Evolutionary conservation across 2,113 vertebrate genomes (phyloP), one percentile per base, ranked within the genome.

Genomic region (Sylvia atricapilla): DNA sequence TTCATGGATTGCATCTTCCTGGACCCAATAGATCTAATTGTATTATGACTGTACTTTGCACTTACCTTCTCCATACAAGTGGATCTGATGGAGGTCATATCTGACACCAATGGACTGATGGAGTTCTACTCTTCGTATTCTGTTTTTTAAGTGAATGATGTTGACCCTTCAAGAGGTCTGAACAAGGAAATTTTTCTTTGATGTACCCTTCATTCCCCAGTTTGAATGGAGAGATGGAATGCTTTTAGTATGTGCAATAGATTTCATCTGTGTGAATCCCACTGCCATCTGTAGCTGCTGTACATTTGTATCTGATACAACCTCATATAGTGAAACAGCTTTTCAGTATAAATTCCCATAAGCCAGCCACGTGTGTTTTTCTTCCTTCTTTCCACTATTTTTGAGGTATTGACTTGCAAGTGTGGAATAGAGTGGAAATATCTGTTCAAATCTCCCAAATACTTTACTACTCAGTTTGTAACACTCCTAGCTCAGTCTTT

Each of bases 161-260:
- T 10, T 41, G 25, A 21, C 11, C 53, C 94, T 90, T 77, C 41
- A 60, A 60, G 66, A 22, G 11, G 3, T 63, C 13, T 70, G 37
- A 53, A 15, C 2, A 19, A 44, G 10, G 7, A 20, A 16, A 35
- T 31, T 37, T 80, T 87, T 53, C 14, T 90, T 82, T 59, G 7
- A 37, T 63, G 3, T n/a, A 25, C 39, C 13, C 19, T 47, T 56
- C 33, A 24, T 27, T 16, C 0, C 1, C 3, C 15, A 2, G 7
- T 37, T 49, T 44, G 50, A 85, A 82, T 41, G 30, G 58, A 60
- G 44, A 75, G 15, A 74, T 46, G 17, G 10, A 67, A 50, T 49
- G 16, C 7, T 85, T 82, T 55, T 13, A 30, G 15, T 21, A 21
- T 8, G 31, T 41, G 6, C 17, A 72, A 25, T 27, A 59, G 60